Evolutionary conservation across 2,113 vertebrate species (phyloP).

Genomic region (Callithrix jacchus): DNA sequence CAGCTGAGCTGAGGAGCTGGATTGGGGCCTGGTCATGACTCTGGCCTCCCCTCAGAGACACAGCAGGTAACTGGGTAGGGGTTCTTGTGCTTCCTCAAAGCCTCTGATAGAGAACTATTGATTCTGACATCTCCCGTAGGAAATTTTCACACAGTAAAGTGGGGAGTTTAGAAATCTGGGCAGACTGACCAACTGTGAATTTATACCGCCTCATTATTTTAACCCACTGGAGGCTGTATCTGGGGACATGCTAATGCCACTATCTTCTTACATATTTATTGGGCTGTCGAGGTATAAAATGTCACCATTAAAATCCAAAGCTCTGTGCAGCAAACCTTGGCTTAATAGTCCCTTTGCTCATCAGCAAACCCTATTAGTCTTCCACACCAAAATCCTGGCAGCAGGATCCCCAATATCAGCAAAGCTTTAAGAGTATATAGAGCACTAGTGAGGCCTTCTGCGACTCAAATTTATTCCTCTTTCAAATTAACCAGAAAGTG

Average conservation of each 20-base stretch:
- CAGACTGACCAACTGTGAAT: conserved; percentile 31
- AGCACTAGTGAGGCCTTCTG: background rate
- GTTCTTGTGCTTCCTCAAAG: conserved; percentile 5
- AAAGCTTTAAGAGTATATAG: background rate
- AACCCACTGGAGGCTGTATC: conserved; percentile 27
- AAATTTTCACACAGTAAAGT: conserved; percentile 42
- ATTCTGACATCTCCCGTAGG: conserved; percentile 48
- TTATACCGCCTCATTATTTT: background rate
- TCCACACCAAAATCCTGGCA: background rate
- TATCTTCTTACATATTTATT: conserved; percentile 45
- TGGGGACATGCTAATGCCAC: background rate
- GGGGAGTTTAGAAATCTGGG: conserved; percentile 39
- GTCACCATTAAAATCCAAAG: conserved; percentile 49
- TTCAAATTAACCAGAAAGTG: conserved; percentile 28
- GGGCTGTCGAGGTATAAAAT: conserved; percentile 44
- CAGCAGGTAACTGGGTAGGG: background rate
- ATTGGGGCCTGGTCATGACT: conserved; percentile 34
- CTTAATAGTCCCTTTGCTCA: conserved; percentile 37
- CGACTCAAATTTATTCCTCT: conserved; percentile 7
- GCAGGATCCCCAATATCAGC: background rate
- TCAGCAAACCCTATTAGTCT: conserved; percentile 6
- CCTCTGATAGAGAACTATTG: conserved; percentile 46
- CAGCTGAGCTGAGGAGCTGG: conserved; percentile 20
- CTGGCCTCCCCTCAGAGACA: conserved; percentile 18
- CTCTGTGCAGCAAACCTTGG: background rate